Evolutionary conservation across 2,888 invertebrate genomes (phyloP), one percentile per base, ranked within the genome.

Genomic region (Campoplex capitator): DNA sequence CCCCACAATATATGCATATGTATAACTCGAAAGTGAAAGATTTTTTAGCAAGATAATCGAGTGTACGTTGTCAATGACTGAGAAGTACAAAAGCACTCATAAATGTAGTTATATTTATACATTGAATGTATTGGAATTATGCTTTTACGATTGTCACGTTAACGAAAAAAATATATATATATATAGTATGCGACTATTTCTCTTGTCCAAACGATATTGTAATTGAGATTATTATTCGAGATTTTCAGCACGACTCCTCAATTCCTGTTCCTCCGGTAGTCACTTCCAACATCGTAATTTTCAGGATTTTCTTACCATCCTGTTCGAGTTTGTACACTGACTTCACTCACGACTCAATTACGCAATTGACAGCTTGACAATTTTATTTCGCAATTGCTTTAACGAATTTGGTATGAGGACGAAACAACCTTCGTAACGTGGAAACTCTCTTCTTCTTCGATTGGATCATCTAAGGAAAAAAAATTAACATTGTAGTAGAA

Each of bases 11-110:
- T 35, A 75, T 62, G 65, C 65, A 77, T 62, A 77, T 83, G 51
- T 71, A 81, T 65, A 75, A 79, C 32, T 32, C 32, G 76, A 75
- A 77, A 87, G 65, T 77, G 75, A 38, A 84, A 79, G 38, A 84
- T 81, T 84, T 85, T 62, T 78, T 84, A 88, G 77, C 62, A 76
- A 83, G 58, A 86, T 85, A 86, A 86, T 90, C 91, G 92, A 92
- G 91, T 92, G 91, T 92, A 91, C 89, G 91, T 92, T 92, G 90
- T 92, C 91, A 91, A 93, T 93, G 93, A 93, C 92, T 93, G 92
- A 93, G 90, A 90, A 93, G 93, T 93, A 93, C 93, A 93, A 93
- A 90, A 93, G 86, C 93, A 92, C 92, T 93, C 91, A 89, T 91
- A 91, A 90, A 92, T 92, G 90, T 92, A 93, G 90, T 91, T 92